A percentile compares a stretch with the other conserved stretches of the same genome.
These are phyloP conservation scores for Neopelma chrysocephalum DNA, from an alignment of 2,797 vertebrate species.

Conservation along the genomic window DNA sequence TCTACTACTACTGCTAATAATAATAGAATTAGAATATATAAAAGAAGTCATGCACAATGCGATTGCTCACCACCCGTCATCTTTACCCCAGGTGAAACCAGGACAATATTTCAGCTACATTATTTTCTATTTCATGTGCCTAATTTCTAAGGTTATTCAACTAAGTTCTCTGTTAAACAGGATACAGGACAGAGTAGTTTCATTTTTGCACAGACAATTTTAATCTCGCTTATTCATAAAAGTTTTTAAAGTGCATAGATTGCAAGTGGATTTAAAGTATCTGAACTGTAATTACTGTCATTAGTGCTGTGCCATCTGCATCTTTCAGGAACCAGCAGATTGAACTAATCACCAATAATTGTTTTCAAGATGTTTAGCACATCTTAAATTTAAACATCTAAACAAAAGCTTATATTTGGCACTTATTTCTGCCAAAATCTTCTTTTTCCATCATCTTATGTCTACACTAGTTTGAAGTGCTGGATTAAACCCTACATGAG, in stretches of 20 bases:
- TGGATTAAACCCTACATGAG: not conserved
- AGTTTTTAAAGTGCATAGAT: conserved; percentile 36
- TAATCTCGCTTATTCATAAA: conserved; percentile 48
- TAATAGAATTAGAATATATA: not conserved
- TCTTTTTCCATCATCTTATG: not conserved
- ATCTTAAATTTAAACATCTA: conserved; percentile 69
- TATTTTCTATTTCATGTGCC: not conserved
- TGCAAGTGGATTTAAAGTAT: conserved; percentile 60
- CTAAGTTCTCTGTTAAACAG: not conserved
- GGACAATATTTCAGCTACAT: not conserved
- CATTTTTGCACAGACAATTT: conserved; percentile 46
- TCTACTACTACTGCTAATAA: not conserved
- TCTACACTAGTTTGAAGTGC: not conserved
- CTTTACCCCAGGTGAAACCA: not conserved
- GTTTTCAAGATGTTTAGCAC: conserved; percentile 66
- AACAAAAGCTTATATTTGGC: conserved; percentile 69
- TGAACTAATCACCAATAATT: conserved; percentile 71
- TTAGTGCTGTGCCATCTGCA: conserved; percentile 60
- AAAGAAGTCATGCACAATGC: not conserved
- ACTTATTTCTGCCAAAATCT: conserved; percentile 17
- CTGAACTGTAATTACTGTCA: conserved; percentile 63
- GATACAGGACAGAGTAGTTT: conserved; percentile 32
- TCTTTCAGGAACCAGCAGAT: conserved; percentile 60
- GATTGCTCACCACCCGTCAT: not conserved
- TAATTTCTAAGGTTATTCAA: conserved; percentile 27